Evolutionary conservation across 1,140 invertebrate genomes (phyloP).

Genomic region (Scaptodrosophila lebanonensis): DNA sequence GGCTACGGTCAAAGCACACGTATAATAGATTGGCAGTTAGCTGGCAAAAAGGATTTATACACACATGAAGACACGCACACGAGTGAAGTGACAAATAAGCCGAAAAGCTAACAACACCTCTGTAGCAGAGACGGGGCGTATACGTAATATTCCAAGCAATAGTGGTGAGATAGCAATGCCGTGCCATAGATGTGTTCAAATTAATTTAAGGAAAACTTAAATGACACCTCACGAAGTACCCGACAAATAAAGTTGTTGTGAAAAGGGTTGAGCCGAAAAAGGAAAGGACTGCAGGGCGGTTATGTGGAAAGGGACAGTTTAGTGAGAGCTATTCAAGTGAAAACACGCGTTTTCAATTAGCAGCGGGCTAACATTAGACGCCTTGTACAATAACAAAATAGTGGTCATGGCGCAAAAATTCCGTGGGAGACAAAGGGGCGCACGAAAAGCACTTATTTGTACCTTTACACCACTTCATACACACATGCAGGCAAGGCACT

Average conservation of each 20-base stretch:
- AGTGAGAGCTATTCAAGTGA: slow-evolving; percentile 42
- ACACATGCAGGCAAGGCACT: slow-evolving; percentile 23
- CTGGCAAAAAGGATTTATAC: slow-evolving; percentile 36
- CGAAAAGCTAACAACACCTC: slow-evolving; percentile 38
- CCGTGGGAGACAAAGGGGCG: slow-evolving; percentile 4
- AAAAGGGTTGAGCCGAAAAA: slow-evolving; percentile 10
- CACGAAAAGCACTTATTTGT: slow-evolving; percentile 14
- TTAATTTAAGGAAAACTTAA: slow-evolving; percentile 36
- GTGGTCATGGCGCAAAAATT: slow-evolving; percentile 1
- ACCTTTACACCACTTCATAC: slow-evolving; percentile 28
- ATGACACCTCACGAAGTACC: slow-evolving; percentile 13
- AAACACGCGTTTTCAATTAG: slow-evolving; percentile 64
- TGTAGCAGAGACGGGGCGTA: slow-evolving; percentile 16
- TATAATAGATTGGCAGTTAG: slow-evolving; percentile 62
- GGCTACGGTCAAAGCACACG: slow-evolving; percentile 64
- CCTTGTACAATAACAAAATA: neutral
- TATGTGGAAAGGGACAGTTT: neutral
- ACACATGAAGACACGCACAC: slow-evolving; percentile 1
- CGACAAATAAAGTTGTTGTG: slow-evolving; percentile 12
- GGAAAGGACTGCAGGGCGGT: slow-evolving; percentile 20
- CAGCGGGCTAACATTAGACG: slow-evolving; percentile 2
- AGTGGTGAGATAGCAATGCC: neutral
- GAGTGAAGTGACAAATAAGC: slow-evolving; percentile 41
- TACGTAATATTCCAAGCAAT: slow-evolving; percentile 18
- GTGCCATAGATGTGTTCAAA: slow-evolving; percentile 1